phyloP scores from a whole-genome alignment of 2,888 invertebrate genomes.

The Gerris lacustris region DNA sequence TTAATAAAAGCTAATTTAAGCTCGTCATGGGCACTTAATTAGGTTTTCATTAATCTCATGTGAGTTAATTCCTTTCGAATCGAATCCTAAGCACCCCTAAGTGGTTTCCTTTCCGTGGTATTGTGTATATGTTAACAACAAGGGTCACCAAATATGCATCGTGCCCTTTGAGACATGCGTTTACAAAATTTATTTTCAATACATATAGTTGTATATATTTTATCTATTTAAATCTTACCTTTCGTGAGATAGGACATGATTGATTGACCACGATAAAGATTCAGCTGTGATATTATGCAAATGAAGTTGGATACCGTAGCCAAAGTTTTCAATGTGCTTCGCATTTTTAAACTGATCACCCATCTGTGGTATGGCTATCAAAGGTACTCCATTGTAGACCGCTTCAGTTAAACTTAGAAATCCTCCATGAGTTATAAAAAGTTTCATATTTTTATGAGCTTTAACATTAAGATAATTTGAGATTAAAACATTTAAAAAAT shows the following conservation, averaged over 20 bases:
- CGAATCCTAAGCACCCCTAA: too few relatives aligned
- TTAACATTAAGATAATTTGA: slow-evolving; percentile 16
- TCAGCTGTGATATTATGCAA: slow-evolving; percentile 35
- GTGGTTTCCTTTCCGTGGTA: too few relatives aligned
- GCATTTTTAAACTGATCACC: slow-evolving; percentile 36
- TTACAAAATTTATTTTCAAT: too few relatives aligned
- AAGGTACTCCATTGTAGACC: slow-evolving; percentile 27
- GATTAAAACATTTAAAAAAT: too few relatives aligned
- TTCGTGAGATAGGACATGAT: slow-evolving; percentile 36
- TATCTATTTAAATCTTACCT: slow-evolving; percentile 34
- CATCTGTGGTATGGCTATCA: slow-evolving; percentile 29
- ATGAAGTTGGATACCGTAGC: slow-evolving; percentile 36
- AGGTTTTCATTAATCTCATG: too few relatives aligned
- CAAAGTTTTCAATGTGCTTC: slow-evolving; percentile 35
- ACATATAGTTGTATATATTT: too few relatives aligned
- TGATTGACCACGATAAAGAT: slow-evolving; percentile 32
- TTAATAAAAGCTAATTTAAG: too few relatives aligned
- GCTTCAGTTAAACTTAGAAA: slow-evolving; percentile 29
- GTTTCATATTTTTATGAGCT: slow-evolving; percentile 31
- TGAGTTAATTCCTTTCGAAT: too few relatives aligned
- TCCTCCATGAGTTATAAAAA: slow-evolving; percentile 29
- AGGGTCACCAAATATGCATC: too few relatives aligned
- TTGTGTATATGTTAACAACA: too few relatives aligned
- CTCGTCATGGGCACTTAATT: too few relatives aligned
- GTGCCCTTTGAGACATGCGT: too few relatives aligned